phyloP scores from a whole-genome alignment of 2,888 invertebrate genomes.

The Megamerina dolium region DNA sequence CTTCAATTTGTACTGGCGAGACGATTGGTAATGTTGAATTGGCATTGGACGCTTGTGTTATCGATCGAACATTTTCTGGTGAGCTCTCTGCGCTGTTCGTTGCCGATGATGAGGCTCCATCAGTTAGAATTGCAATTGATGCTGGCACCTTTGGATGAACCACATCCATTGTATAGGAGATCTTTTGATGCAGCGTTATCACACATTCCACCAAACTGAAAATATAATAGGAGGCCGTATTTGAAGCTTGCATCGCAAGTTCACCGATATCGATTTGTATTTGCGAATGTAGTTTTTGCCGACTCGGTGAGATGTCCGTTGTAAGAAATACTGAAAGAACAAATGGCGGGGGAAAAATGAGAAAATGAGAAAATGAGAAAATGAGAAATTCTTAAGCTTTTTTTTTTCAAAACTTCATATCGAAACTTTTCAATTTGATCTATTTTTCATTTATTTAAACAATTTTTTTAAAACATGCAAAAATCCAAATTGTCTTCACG shows the following conservation, averaged over 20 bases:
- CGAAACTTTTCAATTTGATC: too few relatives aligned
- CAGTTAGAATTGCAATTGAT: slow-evolving; percentile 17
- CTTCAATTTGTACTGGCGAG: slow-evolving; percentile 44
- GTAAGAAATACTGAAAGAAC: slow-evolving; percentile 54
- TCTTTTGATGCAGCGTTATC: slow-evolving; percentile 43
- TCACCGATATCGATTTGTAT: slow-evolving; percentile 49
- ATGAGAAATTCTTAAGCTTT: too few relatives aligned
- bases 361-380: too few relatives aligned
- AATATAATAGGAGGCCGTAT: slow-evolving; percentile 43
- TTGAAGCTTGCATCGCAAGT: slow-evolving; percentile 40
- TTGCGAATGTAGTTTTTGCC: slow-evolving; percentile 51
- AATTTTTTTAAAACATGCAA: too few relatives aligned
- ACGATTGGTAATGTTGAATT: slow-evolving; percentile 14
- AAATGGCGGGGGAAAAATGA: too few relatives aligned
- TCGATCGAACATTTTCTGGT: slow-evolving; percentile 31
- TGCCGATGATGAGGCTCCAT: slow-evolving; percentile 17
- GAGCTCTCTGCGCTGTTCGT: slow-evolving; percentile 37
- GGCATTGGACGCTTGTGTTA: slow-evolving; percentile 8
- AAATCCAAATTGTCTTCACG: too few relatives aligned
- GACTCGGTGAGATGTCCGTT: slow-evolving; percentile 50
- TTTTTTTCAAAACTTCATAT: too few relatives aligned
- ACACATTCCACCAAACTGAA: slow-evolving; percentile 44
- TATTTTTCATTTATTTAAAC: too few relatives aligned
- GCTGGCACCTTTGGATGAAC: slow-evolving; percentile 27
- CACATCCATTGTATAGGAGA: slow-evolving; percentile 44